Base-by-base conservation (phyloP, 2,888 invertebrate species). In the Galerucella calmariensis region DNA sequence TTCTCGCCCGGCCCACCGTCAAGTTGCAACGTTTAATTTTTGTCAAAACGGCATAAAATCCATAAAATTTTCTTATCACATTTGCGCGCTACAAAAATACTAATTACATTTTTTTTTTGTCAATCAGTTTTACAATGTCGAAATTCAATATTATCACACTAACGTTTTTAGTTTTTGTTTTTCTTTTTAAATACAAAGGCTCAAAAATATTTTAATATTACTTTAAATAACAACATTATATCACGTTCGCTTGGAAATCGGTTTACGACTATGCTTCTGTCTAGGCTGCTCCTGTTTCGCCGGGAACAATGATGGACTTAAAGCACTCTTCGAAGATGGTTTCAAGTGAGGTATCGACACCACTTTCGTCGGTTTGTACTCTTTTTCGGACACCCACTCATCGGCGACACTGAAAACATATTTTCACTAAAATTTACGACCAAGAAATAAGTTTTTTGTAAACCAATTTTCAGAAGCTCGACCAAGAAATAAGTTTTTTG, bases 311-410 rank as follows among this genome's bases (percentile, higher is more conserved):
- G 90, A 88, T 74, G 90, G 89, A 83, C 88, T 89, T 41, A 92
- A 86, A 48, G 86, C 81, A 79, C 89, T 89, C 84, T 90, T 90
- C 14, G 89, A 88, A 76, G 87, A 85, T 11, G 88, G 87, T 10
- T 90, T 87, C 78, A 92, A 86, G 70, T 86, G 82, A 4, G 89
- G 87, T 72, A 92, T 91, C 83, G 90, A 89, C 59, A 93, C 90
- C 56, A 89, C 88, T 87, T 92, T 93, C 77, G 90, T 89, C 70
- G 90, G 89, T 82, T 89, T 89, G 85, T 92, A 92, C 76, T 92
- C 91, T 85, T 92, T 91, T 87, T 94, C 95, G 0, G 92, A 89
- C 79, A 96, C 90, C 97, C 97, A 97, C 85, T 95, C 94, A 87
- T 97, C 96, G 24, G 94, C 93, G 86, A 95, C 88, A 84, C 96